These are phyloP conservation scores for Agrilus cyanescens DNA, from an alignment of 2,888 invertebrate species.

Conservation along the genomic window DNA sequence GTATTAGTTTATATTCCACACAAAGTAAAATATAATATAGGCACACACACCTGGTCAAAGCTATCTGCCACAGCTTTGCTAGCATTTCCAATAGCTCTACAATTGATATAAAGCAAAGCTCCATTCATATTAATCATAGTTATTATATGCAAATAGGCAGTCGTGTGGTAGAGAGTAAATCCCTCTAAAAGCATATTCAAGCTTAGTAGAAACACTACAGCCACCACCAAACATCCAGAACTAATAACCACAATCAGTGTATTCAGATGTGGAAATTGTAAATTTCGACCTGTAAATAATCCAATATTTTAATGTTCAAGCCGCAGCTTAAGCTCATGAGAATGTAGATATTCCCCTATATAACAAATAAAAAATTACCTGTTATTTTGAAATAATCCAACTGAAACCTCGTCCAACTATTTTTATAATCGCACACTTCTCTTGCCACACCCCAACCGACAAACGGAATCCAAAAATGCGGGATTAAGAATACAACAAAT, in stretches of 20 bases:
- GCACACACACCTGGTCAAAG: conserved; percentile 30
- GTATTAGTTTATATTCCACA: no score
- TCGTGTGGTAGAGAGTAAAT: conserved; percentile 50
- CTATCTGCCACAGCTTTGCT: conserved; percentile 31
- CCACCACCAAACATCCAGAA: conserved; percentile 47
- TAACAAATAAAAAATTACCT: no score
- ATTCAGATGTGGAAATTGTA: conserved; percentile 49
- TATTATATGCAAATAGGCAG: conserved; percentile 52
- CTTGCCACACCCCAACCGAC: conserved; percentile 59
- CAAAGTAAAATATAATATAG: no score
- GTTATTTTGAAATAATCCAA: conserved; percentile 37
- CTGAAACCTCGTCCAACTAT: conserved; percentile 56
- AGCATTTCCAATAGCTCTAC: conserved; percentile 52
- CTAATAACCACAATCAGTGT: conserved; percentile 49
- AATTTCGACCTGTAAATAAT: conserved; percentile 42
- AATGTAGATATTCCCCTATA: background rate
- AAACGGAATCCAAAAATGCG: conserved; percentile 59
- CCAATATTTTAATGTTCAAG: background rate
- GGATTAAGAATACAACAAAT: conserved; percentile 52
- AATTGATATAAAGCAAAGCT: conserved; percentile 59
- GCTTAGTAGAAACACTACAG: conserved; percentile 47
- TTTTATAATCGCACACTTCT: conserved; percentile 57
- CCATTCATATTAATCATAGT: conserved; percentile 64
- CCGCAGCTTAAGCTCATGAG: background rate
- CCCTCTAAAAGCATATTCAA: conserved; percentile 50